Evolutionary conservation across 2,888 invertebrate species (phyloP), one percentile per base, ranked within the genome.

Genomic region (Chrysolina haemoptera): DNA sequence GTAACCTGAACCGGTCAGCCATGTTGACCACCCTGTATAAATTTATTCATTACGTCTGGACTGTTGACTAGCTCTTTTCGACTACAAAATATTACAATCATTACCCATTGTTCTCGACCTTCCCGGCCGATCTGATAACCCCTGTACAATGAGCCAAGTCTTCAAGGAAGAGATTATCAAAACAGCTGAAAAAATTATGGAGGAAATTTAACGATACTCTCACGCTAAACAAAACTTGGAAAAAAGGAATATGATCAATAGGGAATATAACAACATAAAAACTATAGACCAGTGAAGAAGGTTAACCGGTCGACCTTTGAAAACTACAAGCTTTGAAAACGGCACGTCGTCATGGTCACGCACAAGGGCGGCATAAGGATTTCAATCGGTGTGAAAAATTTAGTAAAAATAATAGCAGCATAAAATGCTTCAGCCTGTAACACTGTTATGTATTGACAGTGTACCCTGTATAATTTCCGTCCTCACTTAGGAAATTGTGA

Each of bases 21-120:
- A 18, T 18, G 50, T 18, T 50, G 50, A 2, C 50, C 50, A 10
- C 9, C 18, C 50, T 50, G 50, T 50, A 50, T 9, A n/a, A 50
- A 50, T 50, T 16, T 16, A 50, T 50, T n/a, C 50, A 43, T 18
- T 50, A 50, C 50, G 16, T 50, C 18, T n/a, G n/a, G 18, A 50
- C 18, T 16, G 50, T 50, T 18, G 18, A 18, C 50, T 50, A 50
- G 50, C 18, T 50, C 50, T 50, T 50, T 50, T 50, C 50, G 50
- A 50, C 50, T 14, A 50, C 50, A 50, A 50, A 50, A 50, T 50
- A 50, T 10, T 50, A 50, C 16, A 50, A 50, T 50, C 16, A 50
- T 50, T n/a, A 18, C 9, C 50, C 50, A 50, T 50, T 50, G 50
- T 50, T 50, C 50, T 50, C 50, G 50, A 50, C 50, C 50, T 18